Evolutionary conservation across 2,113 vertebrate species (phyloP), one percentile per base, ranked within the genome.

Genomic region (Nicator chloris): DNA sequence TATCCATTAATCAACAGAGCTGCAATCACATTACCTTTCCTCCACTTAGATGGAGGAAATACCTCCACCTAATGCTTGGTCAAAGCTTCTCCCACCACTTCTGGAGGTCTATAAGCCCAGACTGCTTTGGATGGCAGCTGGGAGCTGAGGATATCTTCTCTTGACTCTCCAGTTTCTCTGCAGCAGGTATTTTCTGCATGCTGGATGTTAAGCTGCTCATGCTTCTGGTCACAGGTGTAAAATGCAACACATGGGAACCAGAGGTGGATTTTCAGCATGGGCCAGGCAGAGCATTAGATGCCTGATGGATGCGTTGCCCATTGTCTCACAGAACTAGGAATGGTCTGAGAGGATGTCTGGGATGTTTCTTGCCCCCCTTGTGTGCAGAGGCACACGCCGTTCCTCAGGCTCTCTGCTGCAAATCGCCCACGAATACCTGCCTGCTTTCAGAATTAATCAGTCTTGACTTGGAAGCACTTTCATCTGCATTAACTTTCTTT

Each of bases 391-490:
- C 54, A 69, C 53, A 72, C 3, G 2, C 40, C 6, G 7, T 13
- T 70, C 75, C 23, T 35, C 63, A 70, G 24, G 17, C 20, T 86
- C 54, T 80, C n/a, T 31, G 63, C 79, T 80, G 85, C 79, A 77
- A 66, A 65, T 69, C 82, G 7, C 93, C 90, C 93, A 93, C 50
- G 15, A 70, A 56, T 63, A 65, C 35, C 45, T 80, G 56, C 70
- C 91, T 82, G 71, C 66, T 95, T 92, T 95, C 96, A 91, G 68
- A 93, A 95, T 95, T 87, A 96, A 94, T 97, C 94, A 88, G 85
- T 44, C 59, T 65, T 91, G 90, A 91, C 78, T 90, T 86, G 77
- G 76, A 81, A 88, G 72, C 6, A 81, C 64, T 91, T 96, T 92
- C 63, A 81, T 88, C 49, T 94, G 39, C 47, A 66, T 11, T 51